Base-by-base conservation (phyloP, 2,888 invertebrate genomes). In the Hemistola chrysoprasaria region DNA sequence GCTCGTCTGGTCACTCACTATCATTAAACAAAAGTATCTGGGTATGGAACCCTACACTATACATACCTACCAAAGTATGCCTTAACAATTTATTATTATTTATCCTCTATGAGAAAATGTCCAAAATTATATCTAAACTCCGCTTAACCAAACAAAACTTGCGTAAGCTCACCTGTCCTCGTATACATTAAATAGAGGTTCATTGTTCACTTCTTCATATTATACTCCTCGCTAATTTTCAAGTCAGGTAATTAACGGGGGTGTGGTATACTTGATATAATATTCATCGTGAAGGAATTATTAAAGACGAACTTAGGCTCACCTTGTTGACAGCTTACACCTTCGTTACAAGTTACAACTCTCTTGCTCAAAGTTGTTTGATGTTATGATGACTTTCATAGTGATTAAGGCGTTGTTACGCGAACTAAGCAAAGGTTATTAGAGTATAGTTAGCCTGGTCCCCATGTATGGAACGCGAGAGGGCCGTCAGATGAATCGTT, bases 221-320 rank as follows among this genome's bases (percentile, higher is more conserved):
- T n/a, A n/a, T n/a, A n/a, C 48, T 59, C 47, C 51, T 58, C 53
- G 54, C 62, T 65, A 69, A 77, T 76, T 71, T 69, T 61, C 65
- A 65, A 61, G 61, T 59, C 62, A 70, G 63, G 71, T 73, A 79
- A 77, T 78, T 71, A 74, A 68, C 68, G 59, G 49, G 59, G 49
- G 54, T 33, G 65, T 65, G 60, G 65, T 59, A 58, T 63, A 65
- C 65, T 59, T 67, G 60, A 72, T 71, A 72, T 62, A 71, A 71
- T 71, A 79, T 81, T 78, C 74, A 80, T 72, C 68, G 64, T 56
- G 46, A 48, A 57, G 70, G 73, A 74, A 75, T 79, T 72, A 77
- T 78, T 76, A 68, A 75, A 53, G 59, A 58, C 56, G 62, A 68
- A 75, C 69, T 65, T 68, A 62, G 65, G 60, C 56, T 49, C 63